These are phyloP conservation scores for Harpalus rubripes DNA, from an alignment of 2,888 invertebrate species.

Conservation along the genomic window DNA sequence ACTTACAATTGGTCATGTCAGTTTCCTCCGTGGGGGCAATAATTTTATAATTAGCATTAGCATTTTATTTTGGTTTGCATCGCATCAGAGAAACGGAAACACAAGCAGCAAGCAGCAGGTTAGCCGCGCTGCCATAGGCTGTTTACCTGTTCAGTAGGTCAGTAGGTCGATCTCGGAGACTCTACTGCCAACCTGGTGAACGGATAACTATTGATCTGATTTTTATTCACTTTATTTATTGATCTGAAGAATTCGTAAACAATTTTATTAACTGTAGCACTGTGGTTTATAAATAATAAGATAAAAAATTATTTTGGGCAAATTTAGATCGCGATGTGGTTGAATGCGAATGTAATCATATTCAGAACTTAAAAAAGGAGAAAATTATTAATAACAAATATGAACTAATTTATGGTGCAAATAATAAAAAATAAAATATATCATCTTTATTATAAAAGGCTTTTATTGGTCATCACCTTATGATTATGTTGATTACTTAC, in stretches of 20 bases:
- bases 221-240: slow-evolving; percentile 49
- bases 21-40: not conserved
- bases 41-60: slow-evolving; percentile 36
- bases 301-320: too few species aligned
- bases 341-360: too few species aligned
- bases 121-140: slow-evolving; percentile 30
- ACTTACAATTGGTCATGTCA: slow-evolving; percentile 10
- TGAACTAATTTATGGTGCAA: too few species aligned
- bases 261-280: slow-evolving; percentile 31
- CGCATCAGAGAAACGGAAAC: slow-evolving; percentile 37
- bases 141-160: slow-evolving; percentile 65
- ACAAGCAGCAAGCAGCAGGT: not conserved
- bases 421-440: too few species aligned
- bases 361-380: too few species aligned
- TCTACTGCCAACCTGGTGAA: slow-evolving; percentile 24
- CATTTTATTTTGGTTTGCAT: slow-evolving; percentile 41
- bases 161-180: slow-evolving; percentile 60
- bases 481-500: too few species aligned
- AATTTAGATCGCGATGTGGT: too few species aligned
- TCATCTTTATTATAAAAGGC: too few species aligned
- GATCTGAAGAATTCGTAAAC: slow-evolving; percentile 44
- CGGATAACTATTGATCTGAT: slow-evolving; percentile 47
- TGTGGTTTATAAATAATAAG: slow-evolving; percentile 1
- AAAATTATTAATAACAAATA: too few species aligned
- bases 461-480: too few species aligned